Percentiles rank a stretch among this genome's conserved stretches.
Conservation (phyloP, 2,888 invertebrate genomes). For the Hyles lineata region DNA sequence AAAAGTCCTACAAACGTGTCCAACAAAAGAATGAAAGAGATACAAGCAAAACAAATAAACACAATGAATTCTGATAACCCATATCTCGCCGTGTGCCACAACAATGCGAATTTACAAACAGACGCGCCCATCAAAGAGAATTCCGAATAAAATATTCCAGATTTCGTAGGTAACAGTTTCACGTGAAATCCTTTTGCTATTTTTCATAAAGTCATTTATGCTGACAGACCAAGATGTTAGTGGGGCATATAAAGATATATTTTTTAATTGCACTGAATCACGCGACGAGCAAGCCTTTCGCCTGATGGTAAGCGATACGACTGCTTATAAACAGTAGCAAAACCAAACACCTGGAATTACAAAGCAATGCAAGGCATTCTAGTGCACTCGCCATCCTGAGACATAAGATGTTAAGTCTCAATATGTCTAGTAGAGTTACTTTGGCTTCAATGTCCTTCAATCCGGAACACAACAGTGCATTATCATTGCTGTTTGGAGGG, state of each 20-base stretch:
- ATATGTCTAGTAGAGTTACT: too few relatives aligned
- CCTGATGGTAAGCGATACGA: too few relatives aligned
- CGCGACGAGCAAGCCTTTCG: too few relatives aligned
- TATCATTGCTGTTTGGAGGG: too few relatives aligned
- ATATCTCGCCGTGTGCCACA: constrained; percentile 17
- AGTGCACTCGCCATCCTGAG: too few relatives aligned
- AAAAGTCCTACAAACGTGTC: not conserved
- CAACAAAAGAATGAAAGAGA: not conserved
- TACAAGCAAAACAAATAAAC: constrained; percentile 23
- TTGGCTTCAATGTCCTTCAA: too few relatives aligned
- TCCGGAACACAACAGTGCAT: too few relatives aligned
- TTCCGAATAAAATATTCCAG: constrained; percentile 13
- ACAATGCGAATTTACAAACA: constrained; percentile 28
- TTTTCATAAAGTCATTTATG: constrained; percentile 22
- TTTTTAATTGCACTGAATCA: too few relatives aligned
- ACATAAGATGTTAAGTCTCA: too few relatives aligned
- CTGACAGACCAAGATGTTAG: constrained; percentile 8
- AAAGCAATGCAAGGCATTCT: too few relatives aligned
- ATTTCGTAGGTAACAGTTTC: not conserved
- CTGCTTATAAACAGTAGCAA: too few relatives aligned
- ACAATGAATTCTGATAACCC: constrained; percentile 23
- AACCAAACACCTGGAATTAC: too few relatives aligned
- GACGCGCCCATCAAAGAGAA: constrained; percentile 21
- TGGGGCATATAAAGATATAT: not conserved
- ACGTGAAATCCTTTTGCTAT: constrained; percentile 14